phyloP scores from a whole-genome alignment of 2,888 invertebrate species.

The Subacronicta megacephala region DNA sequence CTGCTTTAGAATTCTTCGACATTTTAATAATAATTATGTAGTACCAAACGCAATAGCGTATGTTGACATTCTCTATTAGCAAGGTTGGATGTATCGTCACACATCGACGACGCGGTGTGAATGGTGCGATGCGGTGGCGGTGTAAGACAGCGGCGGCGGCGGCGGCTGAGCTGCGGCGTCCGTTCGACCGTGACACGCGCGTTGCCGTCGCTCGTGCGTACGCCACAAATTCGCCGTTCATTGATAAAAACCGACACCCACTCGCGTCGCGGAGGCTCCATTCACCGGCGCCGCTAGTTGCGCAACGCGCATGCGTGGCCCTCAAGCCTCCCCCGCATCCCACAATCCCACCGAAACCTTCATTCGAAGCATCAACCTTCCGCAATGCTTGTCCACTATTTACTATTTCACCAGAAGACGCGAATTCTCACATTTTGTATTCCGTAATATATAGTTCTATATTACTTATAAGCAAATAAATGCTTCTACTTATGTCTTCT shows the following conservation, averaged over 20 bases:
- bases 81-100: conserved; percentile 70
- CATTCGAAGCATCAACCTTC: conserved; percentile 71
- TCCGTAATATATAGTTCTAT: no score
- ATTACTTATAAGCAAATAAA: conserved; percentile 43
- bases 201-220: conserved; percentile 75
- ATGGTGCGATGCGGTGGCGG: background rate
- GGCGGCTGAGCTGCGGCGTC: no score
- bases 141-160: conserved; percentile 12
- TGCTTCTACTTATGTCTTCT: background rate
- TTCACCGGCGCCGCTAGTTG: conserved; percentile 85
- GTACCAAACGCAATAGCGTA: conserved; percentile 50
- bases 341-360: conserved; percentile 67
- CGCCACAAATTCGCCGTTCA: conserved; percentile 86
- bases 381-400: conserved; percentile 60
- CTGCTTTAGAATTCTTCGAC: conserved; percentile 23
- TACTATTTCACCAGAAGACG: conserved; percentile 56
- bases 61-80: conserved; percentile 83
- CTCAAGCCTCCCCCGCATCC: conserved; percentile 57
- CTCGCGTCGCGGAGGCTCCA: conserved; percentile 77
- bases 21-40: conserved; percentile 31
- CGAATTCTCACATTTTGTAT: conserved; percentile 40
- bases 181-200: conserved; percentile 81
- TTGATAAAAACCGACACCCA: conserved; percentile 88
- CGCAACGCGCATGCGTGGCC: conserved; percentile 79
- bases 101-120: conserved; percentile 22